phyloP scores from a whole-genome alignment of 2,888 invertebrate genomes.

The Drosophila merina region DNA sequence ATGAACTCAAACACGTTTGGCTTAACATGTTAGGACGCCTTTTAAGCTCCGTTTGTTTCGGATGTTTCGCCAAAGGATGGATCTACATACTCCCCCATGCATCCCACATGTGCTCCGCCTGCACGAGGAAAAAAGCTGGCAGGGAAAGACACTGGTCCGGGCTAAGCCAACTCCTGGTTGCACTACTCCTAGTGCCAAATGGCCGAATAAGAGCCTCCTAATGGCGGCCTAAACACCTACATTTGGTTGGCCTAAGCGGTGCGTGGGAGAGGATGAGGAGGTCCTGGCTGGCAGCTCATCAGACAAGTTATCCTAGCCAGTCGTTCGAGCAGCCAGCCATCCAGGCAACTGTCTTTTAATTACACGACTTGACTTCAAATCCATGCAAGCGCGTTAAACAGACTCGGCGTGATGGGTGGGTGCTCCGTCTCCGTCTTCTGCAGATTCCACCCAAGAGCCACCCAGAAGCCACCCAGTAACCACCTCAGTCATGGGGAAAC shows the following conservation, averaged over 20 bases:
- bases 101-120: neutral
- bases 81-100: slow-evolving; percentile 35
- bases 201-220: slow-evolving; percentile 1
- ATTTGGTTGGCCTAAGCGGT: neutral
- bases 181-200: slow-evolving; percentile 27
- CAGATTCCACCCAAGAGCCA: neutral
- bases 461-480: too few species aligned
- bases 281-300: slow-evolving; percentile 15
- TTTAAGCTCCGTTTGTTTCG: slow-evolving; percentile 53
- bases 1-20: slow-evolving; percentile 71
- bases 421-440: neutral
- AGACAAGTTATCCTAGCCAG: slow-evolving; percentile 20
- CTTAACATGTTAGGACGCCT: slow-evolving; percentile 67
- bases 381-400: slow-evolving; percentile 56
- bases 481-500: neutral
- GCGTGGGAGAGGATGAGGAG: neutral
- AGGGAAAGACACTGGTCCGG: slow-evolving; percentile 21
- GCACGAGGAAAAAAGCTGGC: slow-evolving; percentile 39
- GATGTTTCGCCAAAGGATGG: slow-evolving; percentile 24
- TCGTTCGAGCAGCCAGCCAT: slow-evolving; percentile 34
- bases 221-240: slow-evolving; percentile 14
- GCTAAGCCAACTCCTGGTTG: slow-evolving; percentile 32
- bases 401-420: slow-evolving; percentile 11
- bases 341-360: slow-evolving; percentile 69
- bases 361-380: slow-evolving; percentile 62